Percentiles rank a stretch among this genome's conserved stretches.
phyloP scores from a whole-genome alignment of 1,140 invertebrate species.

The Drosophila sulfurigaster region DNA sequence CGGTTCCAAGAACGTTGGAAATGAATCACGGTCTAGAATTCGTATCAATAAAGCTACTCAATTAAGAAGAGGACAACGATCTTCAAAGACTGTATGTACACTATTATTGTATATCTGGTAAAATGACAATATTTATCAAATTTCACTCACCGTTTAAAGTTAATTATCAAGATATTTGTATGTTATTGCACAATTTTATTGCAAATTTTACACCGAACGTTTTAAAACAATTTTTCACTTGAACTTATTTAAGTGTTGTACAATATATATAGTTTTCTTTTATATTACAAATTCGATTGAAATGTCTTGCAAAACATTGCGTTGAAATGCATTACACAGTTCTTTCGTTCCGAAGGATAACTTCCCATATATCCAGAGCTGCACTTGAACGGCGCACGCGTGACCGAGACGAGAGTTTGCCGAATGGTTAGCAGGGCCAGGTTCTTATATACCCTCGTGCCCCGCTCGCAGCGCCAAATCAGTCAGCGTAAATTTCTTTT shows the following conservation, averaged over 20 bases:
- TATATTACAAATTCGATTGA: neutral
- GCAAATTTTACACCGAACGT: slow-evolving; percentile 10
- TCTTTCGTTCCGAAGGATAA: slow-evolving; percentile 67
- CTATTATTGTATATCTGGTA: neutral
- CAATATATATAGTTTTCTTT: neutral
- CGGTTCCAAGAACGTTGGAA: no score
- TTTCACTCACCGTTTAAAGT: slow-evolving; percentile 41
- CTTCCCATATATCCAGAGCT: slow-evolving; percentile 30
- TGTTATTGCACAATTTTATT: slow-evolving; percentile 5
- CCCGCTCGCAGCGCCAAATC: slow-evolving; percentile 45
- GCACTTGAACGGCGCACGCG: slow-evolving; percentile 69
- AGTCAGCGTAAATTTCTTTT: slow-evolving; percentile 68
- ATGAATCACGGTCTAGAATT: neutral
- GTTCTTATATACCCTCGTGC: slow-evolving; percentile 80
- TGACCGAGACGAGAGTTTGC: slow-evolving; percentile 75
- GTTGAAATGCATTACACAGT: slow-evolving; percentile 22
- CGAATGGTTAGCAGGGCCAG: slow-evolving; percentile 61
- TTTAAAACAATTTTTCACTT: slow-evolving; percentile 13
- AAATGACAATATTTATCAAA: neutral
- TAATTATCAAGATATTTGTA: neutral
- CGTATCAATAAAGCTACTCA: slow-evolving; percentile 12
- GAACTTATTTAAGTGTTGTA: neutral
- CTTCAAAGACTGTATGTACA: no score
- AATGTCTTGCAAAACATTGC: slow-evolving; percentile 19
- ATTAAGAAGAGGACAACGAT: slow-evolving; percentile 12